These are phyloP conservation scores for Empidonax alnorum DNA, from an alignment of 2,113 vertebrate species.

Conservation along the genomic window DNA sequence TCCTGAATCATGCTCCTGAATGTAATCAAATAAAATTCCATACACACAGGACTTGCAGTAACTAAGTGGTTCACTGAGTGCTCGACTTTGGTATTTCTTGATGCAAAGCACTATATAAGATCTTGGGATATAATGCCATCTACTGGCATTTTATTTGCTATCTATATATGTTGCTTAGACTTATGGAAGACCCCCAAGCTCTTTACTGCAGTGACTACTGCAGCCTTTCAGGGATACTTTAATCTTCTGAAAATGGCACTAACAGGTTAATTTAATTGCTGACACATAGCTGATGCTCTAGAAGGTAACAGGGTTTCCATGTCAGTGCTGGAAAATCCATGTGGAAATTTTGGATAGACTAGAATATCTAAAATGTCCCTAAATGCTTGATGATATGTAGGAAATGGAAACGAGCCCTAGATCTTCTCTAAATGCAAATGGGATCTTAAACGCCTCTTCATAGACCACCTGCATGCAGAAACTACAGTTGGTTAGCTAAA, in stretches of 20 bases:
- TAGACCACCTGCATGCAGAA: not conserved
- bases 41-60: not conserved
- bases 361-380: not conserved
- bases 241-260: not conserved
- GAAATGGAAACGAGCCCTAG: not conserved
- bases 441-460: not conserved
- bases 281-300: not conserved
- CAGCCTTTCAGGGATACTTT: not conserved
- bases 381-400: not conserved
- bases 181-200: not conserved
- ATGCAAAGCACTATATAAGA: not conserved
- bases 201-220: not conserved
- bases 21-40: not conserved
- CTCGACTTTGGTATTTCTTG: not conserved
- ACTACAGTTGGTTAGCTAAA: not conserved
- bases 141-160: conserved; percentile 25
- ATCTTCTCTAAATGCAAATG: not conserved
- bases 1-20: not conserved
- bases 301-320: not conserved
- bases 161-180: not conserved
- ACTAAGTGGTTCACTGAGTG: not conserved
- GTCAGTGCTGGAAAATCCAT: not conserved
- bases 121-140: conserved; percentile 42
- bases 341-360: not conserved
- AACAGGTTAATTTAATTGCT: not conserved